Conservation (phyloP, 2,888 invertebrate species). For the Oxytorus armatus region DNA sequence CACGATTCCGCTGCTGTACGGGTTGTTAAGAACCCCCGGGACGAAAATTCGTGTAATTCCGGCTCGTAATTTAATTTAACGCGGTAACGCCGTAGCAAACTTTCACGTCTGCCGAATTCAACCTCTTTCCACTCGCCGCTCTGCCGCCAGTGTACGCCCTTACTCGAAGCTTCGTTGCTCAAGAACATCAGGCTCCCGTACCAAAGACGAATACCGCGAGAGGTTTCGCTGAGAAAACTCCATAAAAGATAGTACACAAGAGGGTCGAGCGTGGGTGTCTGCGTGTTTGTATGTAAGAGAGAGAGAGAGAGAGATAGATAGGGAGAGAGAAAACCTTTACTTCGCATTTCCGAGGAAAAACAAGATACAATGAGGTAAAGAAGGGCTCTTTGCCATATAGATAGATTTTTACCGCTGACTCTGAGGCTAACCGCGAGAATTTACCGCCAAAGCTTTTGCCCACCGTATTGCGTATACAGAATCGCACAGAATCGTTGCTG, state of each 20-base stretch:
- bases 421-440: constrained; percentile 52
- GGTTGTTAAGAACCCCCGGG: constrained; percentile 62
- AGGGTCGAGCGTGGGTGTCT: constrained; percentile 25
- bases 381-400: constrained; percentile 31
- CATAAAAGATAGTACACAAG: constrained; percentile 41
- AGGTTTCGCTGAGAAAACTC: constrained; percentile 52
- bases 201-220: constrained; percentile 28
- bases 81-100: constrained; percentile 72
- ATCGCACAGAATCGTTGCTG: constrained; percentile 22
- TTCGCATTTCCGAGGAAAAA: constrained; percentile 37
- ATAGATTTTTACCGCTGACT: constrained; percentile 69
- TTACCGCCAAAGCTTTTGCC: background rate
- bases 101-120: constrained; percentile 73
- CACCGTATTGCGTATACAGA: background rate
- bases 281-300: too few species aligned
- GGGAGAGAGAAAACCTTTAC: constrained; percentile 15
- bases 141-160: background rate
- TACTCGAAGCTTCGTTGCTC: background rate
- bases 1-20: constrained; percentile 38
- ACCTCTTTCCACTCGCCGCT: constrained; percentile 28
- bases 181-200: constrained; percentile 10
- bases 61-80: constrained; percentile 75
- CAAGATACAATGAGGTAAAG: constrained; percentile 15
- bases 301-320: too few species aligned
- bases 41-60: constrained; percentile 74